Conservation (phyloP, 2,888 invertebrate species). For the Mallateleia sp. region DNA sequence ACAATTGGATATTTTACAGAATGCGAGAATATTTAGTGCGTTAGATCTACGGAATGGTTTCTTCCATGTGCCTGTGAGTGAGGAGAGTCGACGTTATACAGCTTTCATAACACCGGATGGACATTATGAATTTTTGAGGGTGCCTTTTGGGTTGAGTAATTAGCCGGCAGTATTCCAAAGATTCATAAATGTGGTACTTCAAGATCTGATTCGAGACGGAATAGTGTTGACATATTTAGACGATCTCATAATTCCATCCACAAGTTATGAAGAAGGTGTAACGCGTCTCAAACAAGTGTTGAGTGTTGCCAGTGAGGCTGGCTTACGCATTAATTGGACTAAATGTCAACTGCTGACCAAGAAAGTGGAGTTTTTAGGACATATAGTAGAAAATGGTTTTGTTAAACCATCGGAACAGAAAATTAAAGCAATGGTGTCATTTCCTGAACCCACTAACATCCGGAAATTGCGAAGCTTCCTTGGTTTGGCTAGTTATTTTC, state of each 20-base stretch:
- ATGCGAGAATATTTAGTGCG: no score
- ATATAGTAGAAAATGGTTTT: conserved; percentile 60
- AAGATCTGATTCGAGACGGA: conserved; percentile 60
- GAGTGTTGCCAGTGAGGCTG: conserved; percentile 62
- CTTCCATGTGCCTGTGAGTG: no score
- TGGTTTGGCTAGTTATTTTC: conserved; percentile 35
- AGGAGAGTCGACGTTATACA: no score
- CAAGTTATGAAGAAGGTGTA: conserved; percentile 46
- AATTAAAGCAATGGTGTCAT: conserved; percentile 66
- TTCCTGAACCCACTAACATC: neutral
- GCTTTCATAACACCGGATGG: no score
- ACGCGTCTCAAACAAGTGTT: conserved; percentile 63
- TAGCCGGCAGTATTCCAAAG: conserved; percentile 78
- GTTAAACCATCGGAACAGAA: conserved; percentile 72
- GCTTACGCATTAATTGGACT: conserved; percentile 77
- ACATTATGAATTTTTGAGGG: no score
- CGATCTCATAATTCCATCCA: conserved; percentile 73
- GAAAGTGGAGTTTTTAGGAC: conserved; percentile 76
- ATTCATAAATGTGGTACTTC: no score
- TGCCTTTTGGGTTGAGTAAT: no score
- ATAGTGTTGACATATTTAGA: conserved; percentile 71
- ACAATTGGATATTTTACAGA: no score
- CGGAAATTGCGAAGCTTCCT: conserved; percentile 25
- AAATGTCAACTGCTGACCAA: conserved; percentile 75
- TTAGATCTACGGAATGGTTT: no score